Conservation (phyloP, 2,888 invertebrate species). For the Resseliella maxima region DNA sequence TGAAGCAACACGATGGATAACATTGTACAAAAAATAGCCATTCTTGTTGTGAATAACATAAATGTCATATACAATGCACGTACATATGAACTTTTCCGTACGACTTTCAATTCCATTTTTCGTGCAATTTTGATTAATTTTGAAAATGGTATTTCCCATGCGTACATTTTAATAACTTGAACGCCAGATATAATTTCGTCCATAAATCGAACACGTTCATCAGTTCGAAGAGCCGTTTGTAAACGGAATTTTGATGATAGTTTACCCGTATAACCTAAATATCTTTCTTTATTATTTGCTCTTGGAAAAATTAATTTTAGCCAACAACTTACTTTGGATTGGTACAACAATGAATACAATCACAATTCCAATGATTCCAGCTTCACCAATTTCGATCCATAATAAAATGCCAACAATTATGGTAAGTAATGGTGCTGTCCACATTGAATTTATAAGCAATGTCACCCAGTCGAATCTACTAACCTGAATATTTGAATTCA, state of each 20-base stretch:
- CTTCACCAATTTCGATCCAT: conserved; percentile 74
- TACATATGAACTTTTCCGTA: conserved; percentile 73
- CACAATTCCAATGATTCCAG: conserved; percentile 77
- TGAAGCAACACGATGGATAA: conserved; percentile 74
- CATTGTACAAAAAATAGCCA: conserved; percentile 81
- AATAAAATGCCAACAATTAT: conserved; percentile 77
- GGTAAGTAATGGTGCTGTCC: conserved; percentile 80
- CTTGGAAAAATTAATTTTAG: too few relatives aligned
- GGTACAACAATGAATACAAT: conserved; percentile 79
- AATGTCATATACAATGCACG: conserved; percentile 78
- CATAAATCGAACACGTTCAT: conserved; percentile 78
- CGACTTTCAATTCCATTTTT: conserved; percentile 72
- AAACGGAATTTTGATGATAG: conserved; percentile 66
- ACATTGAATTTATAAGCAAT: conserved; percentile 80
- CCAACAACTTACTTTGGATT: conserved; percentile 73
- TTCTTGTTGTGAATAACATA: conserved; percentile 83
- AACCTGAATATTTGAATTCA: too few relatives aligned
- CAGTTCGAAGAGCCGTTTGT: conserved; percentile 73
- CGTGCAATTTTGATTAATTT: conserved; percentile 77
- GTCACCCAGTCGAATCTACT: conserved; percentile 80
- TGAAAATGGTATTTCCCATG: conserved; percentile 89
- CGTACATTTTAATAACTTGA: conserved; percentile 90
- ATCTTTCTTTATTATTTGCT: neutral
- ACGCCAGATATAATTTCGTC: conserved; percentile 63
- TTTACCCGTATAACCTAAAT: conserved; percentile 62